phyloP scores from a whole-genome alignment of 2,113 vertebrate genomes.

The Climacteris rufus region DNA sequence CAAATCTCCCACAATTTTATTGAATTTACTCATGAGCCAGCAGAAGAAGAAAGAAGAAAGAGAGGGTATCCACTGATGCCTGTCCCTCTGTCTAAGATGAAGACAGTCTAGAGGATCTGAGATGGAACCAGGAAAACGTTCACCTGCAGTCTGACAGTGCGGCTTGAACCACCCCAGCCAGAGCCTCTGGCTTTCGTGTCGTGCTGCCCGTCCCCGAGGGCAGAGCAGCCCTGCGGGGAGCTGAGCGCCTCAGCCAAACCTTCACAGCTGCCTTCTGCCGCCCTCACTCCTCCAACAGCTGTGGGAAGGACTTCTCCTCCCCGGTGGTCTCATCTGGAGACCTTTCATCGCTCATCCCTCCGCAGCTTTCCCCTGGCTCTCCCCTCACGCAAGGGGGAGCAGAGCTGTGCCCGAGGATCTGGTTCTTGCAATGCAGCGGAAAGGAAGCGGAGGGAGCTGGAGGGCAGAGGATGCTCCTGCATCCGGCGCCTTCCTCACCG shows the following conservation, averaged over 20 bases:
- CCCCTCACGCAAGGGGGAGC: not conserved
- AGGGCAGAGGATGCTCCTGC: not conserved
- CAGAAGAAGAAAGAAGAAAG: not conserved
- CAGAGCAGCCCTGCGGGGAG: not conserved
- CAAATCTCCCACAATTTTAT: conserved; percentile 30
- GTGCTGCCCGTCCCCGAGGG: not conserved
- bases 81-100: not conserved
- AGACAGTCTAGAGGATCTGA: not conserved
- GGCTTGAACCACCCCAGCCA: not conserved
- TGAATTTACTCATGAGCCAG: conserved; percentile 20
- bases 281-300: not conserved
- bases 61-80: not conserved
- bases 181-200: not conserved
- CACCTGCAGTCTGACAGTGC: not conserved
- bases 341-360: not conserved
- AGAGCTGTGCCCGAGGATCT: not conserved
- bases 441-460: not conserved
- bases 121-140: not conserved
- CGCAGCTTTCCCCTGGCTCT: not conserved
- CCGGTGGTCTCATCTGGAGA: not conserved
- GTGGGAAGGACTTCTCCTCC: not conserved
- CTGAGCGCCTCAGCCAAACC: not conserved
- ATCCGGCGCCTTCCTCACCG: accelerated
- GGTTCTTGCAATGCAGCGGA: not conserved
- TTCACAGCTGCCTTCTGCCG: not conserved